Base-by-base conservation (phyloP, 2,113 vertebrate genomes). In the Phalacrocorax carbo region DNA sequence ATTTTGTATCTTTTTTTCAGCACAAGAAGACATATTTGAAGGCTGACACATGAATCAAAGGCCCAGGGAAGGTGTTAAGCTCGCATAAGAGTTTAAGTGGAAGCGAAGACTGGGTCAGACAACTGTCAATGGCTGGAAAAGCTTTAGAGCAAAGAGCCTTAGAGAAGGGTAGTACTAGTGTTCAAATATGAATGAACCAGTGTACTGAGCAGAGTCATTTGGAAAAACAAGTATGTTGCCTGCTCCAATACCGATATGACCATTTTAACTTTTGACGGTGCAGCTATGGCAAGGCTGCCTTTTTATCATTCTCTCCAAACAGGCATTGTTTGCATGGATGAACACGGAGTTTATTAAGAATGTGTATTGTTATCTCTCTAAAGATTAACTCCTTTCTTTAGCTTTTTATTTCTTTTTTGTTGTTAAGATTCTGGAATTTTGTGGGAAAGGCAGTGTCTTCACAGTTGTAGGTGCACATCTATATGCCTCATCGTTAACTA, bases 21-120 rank as follows among this genome's bases (percentile, higher is more conserved):
- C 38, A 44, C 44, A 89, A 61, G 49, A 93, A 92, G 88, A 66
- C 30, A 81, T 94, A 96, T 92, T 94, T 94, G 85, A 97, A 93
- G 78, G 80, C 38, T 97, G 70, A 85, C 90, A 81, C 62, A 87
- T 58, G n/a, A 95, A 95, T 94, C 86, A 94, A 87, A 86, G 73
- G 89, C 27, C 22, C 42, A 58, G n/a, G 38, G 72, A 93, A 85
- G 48, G 75, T 66, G 80, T 89, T 94, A 89, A 88, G 29, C 77
- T 83, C 79, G 34, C 55, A 71, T 76, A 83, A 82, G 88, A 88
- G 75, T 87, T 86, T 76, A 95, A 92, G 82, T 65, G 77, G 38
- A 95, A 83, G 60, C 26, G 52, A 94, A 15, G 49, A 80, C 36
- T 44, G 54, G 75, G 70, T 96, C 76, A 94, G 87, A 55, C 1